Conservation (phyloP, 2,888 invertebrate genomes). For the Sinelater perroti region DNA sequence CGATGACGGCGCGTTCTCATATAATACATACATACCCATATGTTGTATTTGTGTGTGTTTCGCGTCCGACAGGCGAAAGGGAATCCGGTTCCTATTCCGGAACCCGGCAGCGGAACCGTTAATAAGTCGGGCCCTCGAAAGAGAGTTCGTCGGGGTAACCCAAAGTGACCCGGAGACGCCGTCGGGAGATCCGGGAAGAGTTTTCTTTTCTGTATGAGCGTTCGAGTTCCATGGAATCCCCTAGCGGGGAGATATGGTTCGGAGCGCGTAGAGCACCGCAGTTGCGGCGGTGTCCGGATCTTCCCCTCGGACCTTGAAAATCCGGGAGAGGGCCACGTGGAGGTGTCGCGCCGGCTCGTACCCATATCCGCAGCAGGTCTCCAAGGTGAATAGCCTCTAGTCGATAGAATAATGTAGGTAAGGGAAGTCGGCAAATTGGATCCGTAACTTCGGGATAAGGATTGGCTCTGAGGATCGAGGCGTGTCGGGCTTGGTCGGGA, state of each 20-base stretch:
- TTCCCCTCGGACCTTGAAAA: slow-evolving; percentile 59
- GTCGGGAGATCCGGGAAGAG: slow-evolving; percentile 65
- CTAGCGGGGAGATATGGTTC: slow-evolving; percentile 59
- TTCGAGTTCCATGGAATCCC: slow-evolving; percentile 64
- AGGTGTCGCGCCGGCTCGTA: slow-evolving; percentile 63
- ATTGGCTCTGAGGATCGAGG: slow-evolving; percentile 78
- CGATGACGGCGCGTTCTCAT: slow-evolving; percentile 52
- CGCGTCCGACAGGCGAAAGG: slow-evolving; percentile 64
- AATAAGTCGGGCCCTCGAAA: slow-evolving; percentile 60
- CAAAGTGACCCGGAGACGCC: slow-evolving; percentile 67
- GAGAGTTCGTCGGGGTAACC: slow-evolving; percentile 63
- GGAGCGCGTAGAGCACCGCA: slow-evolving; percentile 62
- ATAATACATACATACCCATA: not conserved
- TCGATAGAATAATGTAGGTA: slow-evolving; percentile 67
- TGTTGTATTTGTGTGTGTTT: slow-evolving; percentile 16
- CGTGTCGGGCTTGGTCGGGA: slow-evolving; percentile 66
- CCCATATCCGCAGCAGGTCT: slow-evolving; percentile 81
- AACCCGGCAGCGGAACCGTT: slow-evolving; percentile 66
- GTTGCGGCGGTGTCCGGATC: slow-evolving; percentile 62
- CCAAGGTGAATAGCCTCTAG: slow-evolving; percentile 75
- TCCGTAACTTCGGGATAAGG: slow-evolving; percentile 74
- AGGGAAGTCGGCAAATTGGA: slow-evolving; percentile 72
- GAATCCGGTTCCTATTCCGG: slow-evolving; percentile 69
- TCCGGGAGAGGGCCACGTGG: slow-evolving; percentile 53
- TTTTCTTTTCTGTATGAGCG: slow-evolving; percentile 64